A percentile compares a stretch with the other conserved stretches of the same genome.
phyloP scores from a whole-genome alignment of 53 echinoderm and acorn worm species.

The Temnopleurus reevesii region DNA sequence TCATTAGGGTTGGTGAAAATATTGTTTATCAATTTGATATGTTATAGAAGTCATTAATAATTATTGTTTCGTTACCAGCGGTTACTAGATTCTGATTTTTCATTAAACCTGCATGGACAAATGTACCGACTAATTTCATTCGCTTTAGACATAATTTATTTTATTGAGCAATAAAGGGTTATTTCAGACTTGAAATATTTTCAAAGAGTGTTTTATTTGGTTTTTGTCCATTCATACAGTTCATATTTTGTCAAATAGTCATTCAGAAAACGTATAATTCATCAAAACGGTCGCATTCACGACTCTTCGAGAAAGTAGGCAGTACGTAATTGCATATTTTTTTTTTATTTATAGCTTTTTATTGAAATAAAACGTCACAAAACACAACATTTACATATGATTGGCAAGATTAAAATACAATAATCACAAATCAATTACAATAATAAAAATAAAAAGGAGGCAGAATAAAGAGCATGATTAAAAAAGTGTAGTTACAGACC shows the following conservation, averaged over 20 bases:
- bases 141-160: slow-evolving; percentile 10
- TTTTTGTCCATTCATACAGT: background rate
- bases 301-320: too few relatives aligned
- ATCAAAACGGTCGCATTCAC: too few relatives aligned
- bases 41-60: background rate
- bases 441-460: background rate
- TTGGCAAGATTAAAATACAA: too few relatives aligned
- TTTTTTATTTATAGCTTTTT: too few relatives aligned
- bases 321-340: too few relatives aligned
- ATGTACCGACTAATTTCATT: background rate
- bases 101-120: background rate
- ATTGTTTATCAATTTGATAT: background rate
- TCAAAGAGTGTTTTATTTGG: background rate
- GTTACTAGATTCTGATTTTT: background rate
- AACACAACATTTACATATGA: too few relatives aligned
- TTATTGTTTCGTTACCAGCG: background rate
- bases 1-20: background rate
- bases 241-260: too few relatives aligned
- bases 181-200: background rate
- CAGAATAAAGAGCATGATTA: background rate
- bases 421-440: too few relatives aligned
- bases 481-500: background rate
- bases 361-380: too few relatives aligned
- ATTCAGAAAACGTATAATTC: too few relatives aligned
- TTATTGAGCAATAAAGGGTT: slow-evolving; percentile 22